These are phyloP conservation scores for Carassius gibelio DNA, from an alignment of 2,113 vertebrate species.

Conservation along the genomic window DNA sequence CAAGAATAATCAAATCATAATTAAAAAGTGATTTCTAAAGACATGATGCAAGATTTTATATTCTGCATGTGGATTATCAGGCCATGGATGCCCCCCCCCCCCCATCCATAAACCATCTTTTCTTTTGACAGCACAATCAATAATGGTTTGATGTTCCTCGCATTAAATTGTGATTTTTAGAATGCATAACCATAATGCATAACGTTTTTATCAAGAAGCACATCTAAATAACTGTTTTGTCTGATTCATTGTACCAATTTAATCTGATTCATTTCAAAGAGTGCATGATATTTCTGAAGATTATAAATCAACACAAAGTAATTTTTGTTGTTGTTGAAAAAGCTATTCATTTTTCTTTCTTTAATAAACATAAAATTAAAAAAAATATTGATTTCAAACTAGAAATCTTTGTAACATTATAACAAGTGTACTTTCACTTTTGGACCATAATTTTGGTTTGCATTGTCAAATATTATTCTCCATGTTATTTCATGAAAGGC, in stretches of 20 bases:
- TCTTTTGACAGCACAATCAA: not conserved
- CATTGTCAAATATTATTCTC: not conserved
- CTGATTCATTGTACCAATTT: not conserved
- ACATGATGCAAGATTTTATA: not conserved
- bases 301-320: not conserved
- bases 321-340: no score
- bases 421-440: not conserved
- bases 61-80: not conserved
- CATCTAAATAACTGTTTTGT: not conserved
- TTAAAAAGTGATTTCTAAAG: not conserved
- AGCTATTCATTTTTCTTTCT: no score
- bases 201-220: not conserved
- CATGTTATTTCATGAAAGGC: not conserved
- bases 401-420: not conserved
- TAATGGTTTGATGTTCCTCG: not conserved
- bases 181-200: not conserved
- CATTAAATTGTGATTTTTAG: not conserved
- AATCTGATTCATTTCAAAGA: not conserved
- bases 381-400: not conserved
- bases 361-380: no score
- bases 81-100: not conserved
- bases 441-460: not conserved
- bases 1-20: not conserved
- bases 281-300: constrained; percentile 10
- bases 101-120: not conserved